Evolutionary conservation across 1,140 invertebrate genomes (phyloP), one percentile per base, ranked within the genome.

Genomic region (Zaprionus ghesquierei): DNA sequence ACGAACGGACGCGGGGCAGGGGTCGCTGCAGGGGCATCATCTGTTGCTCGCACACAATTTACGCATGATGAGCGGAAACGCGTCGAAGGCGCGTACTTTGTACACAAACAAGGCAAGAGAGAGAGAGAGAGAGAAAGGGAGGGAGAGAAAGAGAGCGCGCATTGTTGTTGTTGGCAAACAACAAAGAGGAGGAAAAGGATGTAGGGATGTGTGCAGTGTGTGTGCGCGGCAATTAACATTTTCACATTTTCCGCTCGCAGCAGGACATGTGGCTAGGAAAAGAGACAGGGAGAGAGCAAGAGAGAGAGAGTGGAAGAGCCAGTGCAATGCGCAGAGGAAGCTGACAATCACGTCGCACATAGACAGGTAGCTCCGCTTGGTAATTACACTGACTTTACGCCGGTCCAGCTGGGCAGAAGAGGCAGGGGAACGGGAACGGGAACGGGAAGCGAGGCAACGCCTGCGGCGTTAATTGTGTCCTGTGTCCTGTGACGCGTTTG

Each of bases 161-260:
- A 35, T 76, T 84, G 80, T 84, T 80, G 77, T 76, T 84, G 80
- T 84, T 80, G 77, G 76, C 77, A 85, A 79, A 82, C 81, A 90
- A 90, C 87, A 90, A 90, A 84, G 85, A 84, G 73, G 87, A 87
- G 87, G 79, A 90, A 90, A 84, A 87, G 87, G 87, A 90, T 90
- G 87, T 90, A 79, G 77, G 87, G 87, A 90, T 90, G 87, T 90
- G n/a, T n/a, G n/a, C n/a, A n/a, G n/a, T 78, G 79, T 90, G 50
- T 50, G 60, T 58, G 60, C 55, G 70, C 62, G 53, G 84, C 84
- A 87, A 87, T 87, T 89, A 87, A 89, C 72, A 79, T 87, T 87
- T 76, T 71, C 20, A 63, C 13, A 41, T 46, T 44, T 20, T 46
- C 65, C 10, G 65, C 65, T 49, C 75, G 51, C 79, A 44, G 53